phyloP scores from a whole-genome alignment of 2,797 vertebrate species.

The Pipistrellus kuhlii region DNA sequence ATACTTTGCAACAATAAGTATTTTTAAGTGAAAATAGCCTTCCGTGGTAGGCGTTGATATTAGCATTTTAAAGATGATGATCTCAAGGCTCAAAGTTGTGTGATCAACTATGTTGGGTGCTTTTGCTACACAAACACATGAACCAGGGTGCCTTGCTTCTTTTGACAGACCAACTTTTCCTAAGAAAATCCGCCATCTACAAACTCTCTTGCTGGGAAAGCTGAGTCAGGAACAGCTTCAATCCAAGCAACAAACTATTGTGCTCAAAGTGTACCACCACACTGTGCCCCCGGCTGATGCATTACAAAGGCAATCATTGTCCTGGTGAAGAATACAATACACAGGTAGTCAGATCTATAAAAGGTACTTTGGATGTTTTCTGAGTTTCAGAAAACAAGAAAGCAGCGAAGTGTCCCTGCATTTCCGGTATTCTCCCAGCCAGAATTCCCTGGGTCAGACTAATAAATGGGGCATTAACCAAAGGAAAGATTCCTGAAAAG shows the following conservation, averaged over 20 bases:
- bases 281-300: background rate
- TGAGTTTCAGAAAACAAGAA: background rate
- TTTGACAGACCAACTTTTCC: background rate
- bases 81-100: background rate
- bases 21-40: background rate
- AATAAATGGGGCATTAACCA: background rate
- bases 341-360: background rate
- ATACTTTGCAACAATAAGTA: background rate
- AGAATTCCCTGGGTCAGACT: background rate
- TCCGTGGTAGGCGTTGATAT: background rate
- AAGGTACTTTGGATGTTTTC: background rate
- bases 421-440: background rate
- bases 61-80: conserved; percentile 3
- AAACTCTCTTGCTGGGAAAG: background rate
- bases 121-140: background rate
- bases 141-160: background rate
- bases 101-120: background rate
- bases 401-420: background rate
- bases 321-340: background rate
- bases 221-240: background rate
- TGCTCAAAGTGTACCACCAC: background rate
- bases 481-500: background rate
- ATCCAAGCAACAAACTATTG: background rate
- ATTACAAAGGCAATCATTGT: background rate
- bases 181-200: background rate